Percentiles rank a stretch among this genome's conserved stretches.
These are phyloP conservation scores for Chelonoidis abingdonii DNA, from an alignment of 2,113 vertebrate species.

Conservation along the genomic window DNA sequence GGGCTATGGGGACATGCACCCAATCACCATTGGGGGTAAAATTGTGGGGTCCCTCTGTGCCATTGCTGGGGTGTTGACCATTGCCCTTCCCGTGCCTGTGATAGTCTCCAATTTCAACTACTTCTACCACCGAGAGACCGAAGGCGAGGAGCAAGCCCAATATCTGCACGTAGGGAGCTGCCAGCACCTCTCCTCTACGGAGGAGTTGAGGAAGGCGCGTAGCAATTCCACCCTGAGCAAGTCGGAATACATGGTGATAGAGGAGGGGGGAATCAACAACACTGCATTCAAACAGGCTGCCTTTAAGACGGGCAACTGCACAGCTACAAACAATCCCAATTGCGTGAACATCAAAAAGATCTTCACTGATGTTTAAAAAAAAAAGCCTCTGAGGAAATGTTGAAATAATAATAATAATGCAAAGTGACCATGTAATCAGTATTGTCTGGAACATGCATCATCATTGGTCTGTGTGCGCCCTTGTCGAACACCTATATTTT, in stretches of 20 bases:
- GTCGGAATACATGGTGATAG: slow-evolving; percentile 97
- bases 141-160: slow-evolving; percentile 97
- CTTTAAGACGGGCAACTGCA: slow-evolving; percentile 86
- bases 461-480: slow-evolving; percentile 80
- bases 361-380: slow-evolving; percentile 93
- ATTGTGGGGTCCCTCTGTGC: slow-evolving; percentile 97
- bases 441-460: slow-evolving; percentile 78
- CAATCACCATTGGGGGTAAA: slow-evolving; percentile 97
- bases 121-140: slow-evolving; percentile 97
- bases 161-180: slow-evolving; percentile 96
- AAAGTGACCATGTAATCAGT: slow-evolving; percentile 72
- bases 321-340: slow-evolving; percentile 88
- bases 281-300: slow-evolving; percentile 92
- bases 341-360: slow-evolving; percentile 97
- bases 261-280: slow-evolving; percentile 90
- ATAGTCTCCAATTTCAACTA: slow-evolving; percentile 99
- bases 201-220: slow-evolving; percentile 91
- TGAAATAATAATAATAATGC: slow-evolving; percentile 32
- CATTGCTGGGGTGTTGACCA: slow-evolving; percentile 96
- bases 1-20: slow-evolving; percentile 98
- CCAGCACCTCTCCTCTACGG: slow-evolving; percentile 90
- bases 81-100: slow-evolving; percentile 95
- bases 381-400: neutral
- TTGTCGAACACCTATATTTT: slow-evolving; percentile 75
- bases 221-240: slow-evolving; percentile 96